Conservation (phyloP, 2,113 vertebrate genomes). For the Zingel zingel region DNA sequence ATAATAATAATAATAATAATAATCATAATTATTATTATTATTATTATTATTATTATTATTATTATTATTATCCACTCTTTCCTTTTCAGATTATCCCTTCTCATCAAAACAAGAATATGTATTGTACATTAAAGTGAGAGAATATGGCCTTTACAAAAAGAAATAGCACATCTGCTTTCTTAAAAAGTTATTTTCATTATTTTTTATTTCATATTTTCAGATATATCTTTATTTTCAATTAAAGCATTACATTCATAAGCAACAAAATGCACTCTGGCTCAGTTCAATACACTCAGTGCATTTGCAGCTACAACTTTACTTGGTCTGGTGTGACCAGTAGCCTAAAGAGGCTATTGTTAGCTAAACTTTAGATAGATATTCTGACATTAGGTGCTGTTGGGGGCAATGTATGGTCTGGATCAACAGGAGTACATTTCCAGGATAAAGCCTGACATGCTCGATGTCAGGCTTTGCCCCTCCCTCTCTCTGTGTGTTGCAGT, state of each 20-base stretch:
- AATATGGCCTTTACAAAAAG: not conserved
- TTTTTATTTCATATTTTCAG: too few relatives aligned
- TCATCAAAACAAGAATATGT: not conserved
- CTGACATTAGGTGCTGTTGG: too few relatives aligned
- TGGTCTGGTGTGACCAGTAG: not conserved
- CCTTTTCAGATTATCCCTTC: not conserved
- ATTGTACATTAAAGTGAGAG: not conserved
- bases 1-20: too few relatives aligned
- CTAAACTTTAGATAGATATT: not conserved
- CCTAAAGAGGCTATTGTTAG: not conserved
- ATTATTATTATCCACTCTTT: too few relatives aligned
- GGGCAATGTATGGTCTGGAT: not conserved
- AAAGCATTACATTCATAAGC: not conserved
- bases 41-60: too few relatives aligned
- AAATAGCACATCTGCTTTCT: not conserved
- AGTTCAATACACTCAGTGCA: not conserved
- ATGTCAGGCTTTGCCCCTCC: too few relatives aligned
- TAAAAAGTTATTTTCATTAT: not conserved
- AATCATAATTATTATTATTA: too few relatives aligned
- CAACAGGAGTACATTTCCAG: too few relatives aligned
- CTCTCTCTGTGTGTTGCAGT: too few relatives aligned
- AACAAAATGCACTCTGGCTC: not conserved
- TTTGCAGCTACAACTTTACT: not conserved
- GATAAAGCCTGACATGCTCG: too few relatives aligned
- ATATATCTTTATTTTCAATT: too few relatives aligned